Conservation (phyloP, 2,113 vertebrate species). For the Peromyscus leucopus region DNA sequence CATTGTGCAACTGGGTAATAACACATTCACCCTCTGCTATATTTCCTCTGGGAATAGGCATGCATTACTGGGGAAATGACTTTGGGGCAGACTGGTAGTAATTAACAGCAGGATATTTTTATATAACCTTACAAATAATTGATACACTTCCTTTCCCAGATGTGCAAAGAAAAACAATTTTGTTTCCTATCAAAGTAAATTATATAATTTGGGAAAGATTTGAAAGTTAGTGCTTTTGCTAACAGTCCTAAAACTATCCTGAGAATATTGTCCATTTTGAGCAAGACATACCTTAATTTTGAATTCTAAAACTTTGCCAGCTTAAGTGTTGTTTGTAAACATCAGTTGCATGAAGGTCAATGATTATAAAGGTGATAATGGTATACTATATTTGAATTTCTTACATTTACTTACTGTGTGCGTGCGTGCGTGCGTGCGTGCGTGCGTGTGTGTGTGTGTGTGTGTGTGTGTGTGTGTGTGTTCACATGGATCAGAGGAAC, state of each 20-base stretch:
- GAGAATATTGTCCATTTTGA: background rate
- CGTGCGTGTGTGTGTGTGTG: no score
- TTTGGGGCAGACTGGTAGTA: conserved; percentile 14
- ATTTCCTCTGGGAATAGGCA: conserved; percentile 47
- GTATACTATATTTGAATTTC: background rate
- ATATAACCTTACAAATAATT: conserved; percentile 33
- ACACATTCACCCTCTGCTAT: conserved; percentile 4
- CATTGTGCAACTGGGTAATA: conserved; percentile 6
- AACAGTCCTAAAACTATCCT: background rate
- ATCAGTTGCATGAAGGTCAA: background rate
- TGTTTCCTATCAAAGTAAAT: conserved; percentile 39
- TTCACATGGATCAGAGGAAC: background rate
- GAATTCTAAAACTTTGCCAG: background rate
- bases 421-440: background rate
- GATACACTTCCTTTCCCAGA: conserved; percentile 36
- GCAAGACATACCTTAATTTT: background rate
- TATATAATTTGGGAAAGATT: conserved; percentile 10
- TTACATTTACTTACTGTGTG: background rate
- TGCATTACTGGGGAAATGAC: conserved; percentile 43
- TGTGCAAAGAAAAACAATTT: conserved; percentile 54
- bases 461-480: no score
- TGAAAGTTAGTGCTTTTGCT: background rate
- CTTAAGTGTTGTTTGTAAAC: background rate
- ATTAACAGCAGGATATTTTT: conserved; percentile 65
- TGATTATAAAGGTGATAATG: background rate